Base-by-base conservation (phyloP, 92 coral and sea anemone genomes). In the Metridium senile region DNA sequence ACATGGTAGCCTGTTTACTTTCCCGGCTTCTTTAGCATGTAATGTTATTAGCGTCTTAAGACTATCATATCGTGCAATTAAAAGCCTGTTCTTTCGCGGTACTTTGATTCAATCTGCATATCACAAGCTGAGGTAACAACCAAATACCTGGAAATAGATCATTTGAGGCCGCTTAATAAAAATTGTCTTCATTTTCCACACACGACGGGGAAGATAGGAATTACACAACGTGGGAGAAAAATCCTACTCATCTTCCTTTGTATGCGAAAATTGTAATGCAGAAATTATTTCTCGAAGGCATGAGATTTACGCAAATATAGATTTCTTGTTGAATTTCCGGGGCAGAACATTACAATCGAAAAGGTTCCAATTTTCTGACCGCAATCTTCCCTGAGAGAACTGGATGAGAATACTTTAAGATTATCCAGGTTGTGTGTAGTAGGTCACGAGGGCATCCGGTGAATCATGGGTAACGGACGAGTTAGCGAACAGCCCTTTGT, bases 11-110 rank as follows among this genome's bases (percentile, higher is more conserved):
- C 68, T 57, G 93, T 91, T 91, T 79, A 69, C 82, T 53, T 74
- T 82, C 74, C 88, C 91, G 97, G 93, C 89, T 74, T 87, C 89
- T 89, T 82, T 85, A 88, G 90, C 66, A 78, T 85, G 87, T 74
- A 76, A 81, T 82, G 63, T 85, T 85, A 78, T 88, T 81, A 91
- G 86, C 93, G 74, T 82, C 93, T 73, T 31, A 71, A 58, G 82
- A 71, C 79, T 85, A 85, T 82, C 89, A 68, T 82, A 56, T 81
- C 90, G 80, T 76, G 70, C 91, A 91, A 91, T 91, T 91, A 91
- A 82, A 69, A 52, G 21, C 11, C 9, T 11, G 58, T 43, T 58
- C 54, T 62, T 57, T 57, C 30, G 78, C 78, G 78, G 78, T 62
- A 31, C 78, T 57, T 73, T 33, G 52, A 57, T 29, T 53, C 33